Percentiles rank a stretch among this genome's conserved stretches.
Conservation (phyloP, 2,888 invertebrate genomes). For the Stenichneumon culpator region DNA sequence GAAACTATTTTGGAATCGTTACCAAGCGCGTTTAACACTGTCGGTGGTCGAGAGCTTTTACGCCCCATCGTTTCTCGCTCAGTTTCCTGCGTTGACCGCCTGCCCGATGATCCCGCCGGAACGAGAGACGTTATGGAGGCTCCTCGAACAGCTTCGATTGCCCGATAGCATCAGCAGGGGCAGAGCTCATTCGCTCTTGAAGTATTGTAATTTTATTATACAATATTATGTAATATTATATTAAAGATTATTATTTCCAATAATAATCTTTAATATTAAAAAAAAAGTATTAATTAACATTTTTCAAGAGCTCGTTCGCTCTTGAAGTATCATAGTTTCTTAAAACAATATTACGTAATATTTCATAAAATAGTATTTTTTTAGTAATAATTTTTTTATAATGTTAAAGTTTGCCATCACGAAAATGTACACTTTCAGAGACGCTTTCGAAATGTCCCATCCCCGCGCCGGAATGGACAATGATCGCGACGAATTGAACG, state of each 20-base stretch:
- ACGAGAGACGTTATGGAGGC: not conserved
- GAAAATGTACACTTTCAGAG: conserved; percentile 51
- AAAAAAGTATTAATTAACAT: too few relatives aligned
- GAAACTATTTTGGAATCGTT: conserved; percentile 44
- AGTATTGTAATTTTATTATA: conserved; percentile 2
- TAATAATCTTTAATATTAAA: not conserved
- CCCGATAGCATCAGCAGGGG: conserved; percentile 22
- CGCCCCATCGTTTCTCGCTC: conserved; percentile 2
- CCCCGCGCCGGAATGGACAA: conserved; percentile 3
- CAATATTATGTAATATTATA: not conserved
- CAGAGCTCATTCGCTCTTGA: conserved; percentile 21
- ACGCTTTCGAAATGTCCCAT: conserved; percentile 57
- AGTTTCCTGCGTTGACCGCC: conserved; percentile 37
- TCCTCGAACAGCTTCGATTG: conserved; percentile 13
- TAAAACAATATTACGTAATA: too few relatives aligned
- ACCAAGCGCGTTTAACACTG: conserved; percentile 9
- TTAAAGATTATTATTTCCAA: not conserved
- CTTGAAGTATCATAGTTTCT: conserved; percentile 7
- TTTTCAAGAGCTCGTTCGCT: conserved; percentile 5
- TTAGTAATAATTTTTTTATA: too few relatives aligned
- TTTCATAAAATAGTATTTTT: not conserved
- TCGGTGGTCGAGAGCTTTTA: conserved; percentile 31
- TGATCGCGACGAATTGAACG: conserved; percentile 67
- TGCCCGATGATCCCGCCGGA: conserved; percentile 31
- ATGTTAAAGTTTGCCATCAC: not conserved